Evolutionary conservation across 2,888 invertebrate genomes (phyloP).

Genomic region (Cordilura impudica): DNA sequence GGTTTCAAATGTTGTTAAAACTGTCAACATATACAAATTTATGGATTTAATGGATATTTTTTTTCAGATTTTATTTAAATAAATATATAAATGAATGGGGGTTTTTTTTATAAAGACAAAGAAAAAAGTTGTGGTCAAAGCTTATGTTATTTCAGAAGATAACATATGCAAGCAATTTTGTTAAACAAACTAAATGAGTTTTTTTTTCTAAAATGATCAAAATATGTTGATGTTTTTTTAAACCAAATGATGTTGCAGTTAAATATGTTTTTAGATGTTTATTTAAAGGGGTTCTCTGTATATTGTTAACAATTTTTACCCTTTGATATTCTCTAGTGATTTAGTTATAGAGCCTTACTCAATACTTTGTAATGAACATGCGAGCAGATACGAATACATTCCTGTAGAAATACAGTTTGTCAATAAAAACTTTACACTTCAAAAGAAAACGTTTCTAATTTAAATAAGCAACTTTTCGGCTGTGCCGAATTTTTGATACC

Average conservation of each 20-base stretch:
- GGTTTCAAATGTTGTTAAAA: conserved; percentile 58
- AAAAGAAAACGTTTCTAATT: too few relatives aligned
- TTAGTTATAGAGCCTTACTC: conserved; percentile 6
- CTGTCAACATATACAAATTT: conserved; percentile 67
- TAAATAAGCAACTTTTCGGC: too few relatives aligned
- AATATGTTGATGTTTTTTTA: too few relatives aligned
- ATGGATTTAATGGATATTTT: conserved; percentile 59
- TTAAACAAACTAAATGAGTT: neutral
- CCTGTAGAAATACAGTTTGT: too few relatives aligned
- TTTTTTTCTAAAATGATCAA: too few relatives aligned
- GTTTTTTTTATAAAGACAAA: neutral
- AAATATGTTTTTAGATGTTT: neutral
- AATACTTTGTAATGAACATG: neutral
- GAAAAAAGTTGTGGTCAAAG: neutral
- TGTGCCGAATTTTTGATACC: too few relatives aligned
- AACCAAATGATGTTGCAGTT: neutral
- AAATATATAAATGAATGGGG: neutral
- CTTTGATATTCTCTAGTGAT: neutral
- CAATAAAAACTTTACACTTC: too few relatives aligned
- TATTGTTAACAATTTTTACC: neutral
- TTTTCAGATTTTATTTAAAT: neutral
- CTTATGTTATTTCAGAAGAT: neutral
- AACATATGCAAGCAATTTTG: neutral
- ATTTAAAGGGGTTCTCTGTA: neutral
- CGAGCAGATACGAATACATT: neutral